Conservation (phyloP, 2,113 vertebrate genomes). For the Tyto alba region DNA sequence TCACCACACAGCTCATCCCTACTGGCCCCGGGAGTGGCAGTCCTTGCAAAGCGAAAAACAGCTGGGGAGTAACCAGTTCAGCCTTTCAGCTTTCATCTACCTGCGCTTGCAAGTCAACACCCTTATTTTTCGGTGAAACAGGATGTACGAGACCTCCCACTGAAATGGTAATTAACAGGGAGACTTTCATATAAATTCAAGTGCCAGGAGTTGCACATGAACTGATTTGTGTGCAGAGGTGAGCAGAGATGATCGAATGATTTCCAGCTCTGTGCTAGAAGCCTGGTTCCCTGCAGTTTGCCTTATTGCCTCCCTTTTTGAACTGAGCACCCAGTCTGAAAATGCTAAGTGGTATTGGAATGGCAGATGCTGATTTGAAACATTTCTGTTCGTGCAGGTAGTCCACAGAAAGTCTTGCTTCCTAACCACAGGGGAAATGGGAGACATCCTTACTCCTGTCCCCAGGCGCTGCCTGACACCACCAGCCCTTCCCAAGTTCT, state of each 20-base stretch:
- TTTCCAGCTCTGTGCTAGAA: neutral
- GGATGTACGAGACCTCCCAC: conserved; percentile 50
- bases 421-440: too few relatives aligned
- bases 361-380: neutral
- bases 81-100: conserved; percentile 37
- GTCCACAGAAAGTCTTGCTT: neutral
- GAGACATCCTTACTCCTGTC: neutral
- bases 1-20: neutral
- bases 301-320: neutral
- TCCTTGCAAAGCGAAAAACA: neutral
- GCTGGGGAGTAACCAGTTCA: conserved; percentile 35
- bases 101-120: conserved; percentile 14
- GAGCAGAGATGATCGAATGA: neutral
- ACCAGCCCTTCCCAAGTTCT: neutral
- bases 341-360: neutral
- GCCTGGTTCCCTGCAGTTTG: rapidly evolving
- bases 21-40: neutral
- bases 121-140: conserved; percentile 32
- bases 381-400: neutral
- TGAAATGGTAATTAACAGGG: conserved; percentile 26
- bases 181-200: neutral
- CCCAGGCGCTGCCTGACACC: neutral
- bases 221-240: neutral
- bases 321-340: rapidly evolving
- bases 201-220: neutral